These are phyloP conservation scores for Drosophila macrospina DNA, from an alignment of 2,888 invertebrate genomes.

Conservation along the genomic window DNA sequence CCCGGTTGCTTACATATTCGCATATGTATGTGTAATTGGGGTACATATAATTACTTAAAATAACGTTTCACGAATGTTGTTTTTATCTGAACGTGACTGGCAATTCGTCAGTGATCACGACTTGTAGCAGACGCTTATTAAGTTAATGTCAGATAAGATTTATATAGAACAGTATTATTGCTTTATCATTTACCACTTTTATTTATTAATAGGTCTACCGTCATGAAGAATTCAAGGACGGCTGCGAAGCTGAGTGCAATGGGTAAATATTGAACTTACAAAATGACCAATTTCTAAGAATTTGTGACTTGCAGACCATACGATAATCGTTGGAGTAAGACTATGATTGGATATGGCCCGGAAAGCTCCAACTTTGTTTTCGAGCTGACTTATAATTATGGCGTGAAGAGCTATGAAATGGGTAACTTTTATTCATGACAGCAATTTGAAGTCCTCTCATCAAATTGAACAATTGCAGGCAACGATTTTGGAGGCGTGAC, in stretches of 20 bases:
- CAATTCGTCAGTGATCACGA: slow-evolving; percentile 3
- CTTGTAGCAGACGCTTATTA: slow-evolving; percentile 3
- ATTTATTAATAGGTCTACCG: slow-evolving; percentile 90
- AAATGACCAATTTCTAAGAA: slow-evolving; percentile 1
- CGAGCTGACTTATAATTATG: slow-evolving; percentile 99
- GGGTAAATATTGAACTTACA: slow-evolving; percentile 88
- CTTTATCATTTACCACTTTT: background rate
- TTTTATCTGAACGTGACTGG: slow-evolving; percentile 44
- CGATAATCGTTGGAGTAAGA: slow-evolving; percentile 99
- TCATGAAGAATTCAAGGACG: slow-evolving; percentile 98
- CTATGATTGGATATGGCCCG: slow-evolving; percentile 99
- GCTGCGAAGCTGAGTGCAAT: slow-evolving; percentile 98
- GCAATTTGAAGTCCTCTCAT: background rate
- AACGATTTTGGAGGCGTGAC: slow-evolving; percentile 96
- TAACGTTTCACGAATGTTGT: background rate
- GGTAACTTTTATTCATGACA: slow-evolving; percentile 86
- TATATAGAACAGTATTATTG: background rate
- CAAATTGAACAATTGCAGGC: slow-evolving; percentile 59
- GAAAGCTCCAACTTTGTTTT: slow-evolving; percentile 98
- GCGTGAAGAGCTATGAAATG: slow-evolving; percentile 92
- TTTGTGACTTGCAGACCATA: slow-evolving; percentile 90
- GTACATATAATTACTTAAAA: slow-evolving; percentile 21
- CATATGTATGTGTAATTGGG: too few relatives aligned
- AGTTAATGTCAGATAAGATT: slow-evolving; percentile 28
- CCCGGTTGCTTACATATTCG: slow-evolving; percentile 6